These are phyloP conservation scores for Melanostoma mellinum DNA, from an alignment of 2,888 invertebrate genomes.

Conservation along the genomic window DNA sequence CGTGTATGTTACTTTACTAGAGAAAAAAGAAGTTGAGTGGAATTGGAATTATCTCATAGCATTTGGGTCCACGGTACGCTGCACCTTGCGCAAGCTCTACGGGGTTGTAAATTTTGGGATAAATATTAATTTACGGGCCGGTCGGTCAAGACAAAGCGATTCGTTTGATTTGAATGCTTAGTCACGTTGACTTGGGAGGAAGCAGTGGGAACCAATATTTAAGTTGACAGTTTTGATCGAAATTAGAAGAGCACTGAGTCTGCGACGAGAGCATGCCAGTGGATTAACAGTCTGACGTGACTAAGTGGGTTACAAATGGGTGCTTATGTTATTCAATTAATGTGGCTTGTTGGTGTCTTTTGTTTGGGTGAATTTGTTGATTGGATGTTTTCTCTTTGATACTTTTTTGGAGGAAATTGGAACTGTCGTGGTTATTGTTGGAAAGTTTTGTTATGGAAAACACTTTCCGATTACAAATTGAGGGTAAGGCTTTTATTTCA, in stretches of 20 bases:
- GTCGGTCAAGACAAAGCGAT: conserved; percentile 65
- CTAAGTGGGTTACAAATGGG: conserved; percentile 56
- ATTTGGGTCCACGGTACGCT: background rate
- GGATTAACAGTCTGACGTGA: conserved; percentile 38
- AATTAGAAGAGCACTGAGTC: conserved; percentile 30
- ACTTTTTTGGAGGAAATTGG: no score
- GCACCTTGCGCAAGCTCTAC: conserved; percentile 15
- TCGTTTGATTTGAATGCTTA: conserved; percentile 68
- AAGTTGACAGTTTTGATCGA: conserved; percentile 52
- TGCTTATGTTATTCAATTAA: conserved; percentile 65
- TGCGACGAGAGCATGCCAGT: conserved; percentile 16
- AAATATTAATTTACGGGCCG: conserved; percentile 78
- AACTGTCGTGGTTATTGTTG: no score
- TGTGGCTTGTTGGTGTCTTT: conserved; percentile 44
- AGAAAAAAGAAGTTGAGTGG: conserved; percentile 40
- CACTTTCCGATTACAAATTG: no score
- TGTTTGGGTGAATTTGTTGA: conserved; percentile 50
- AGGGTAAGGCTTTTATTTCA: no score
- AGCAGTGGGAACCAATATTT: conserved; percentile 54
- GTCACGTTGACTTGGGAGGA: conserved; percentile 27
- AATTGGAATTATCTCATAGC: conserved; percentile 56
- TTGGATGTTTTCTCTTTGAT: conserved; percentile 32
- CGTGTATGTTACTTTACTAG: background rate
- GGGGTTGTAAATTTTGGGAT: conserved; percentile 77
- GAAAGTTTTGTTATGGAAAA: no score